phyloP scores from a whole-genome alignment of 64 coral and sea anemone genomes.

The Actinia equina region DNA sequence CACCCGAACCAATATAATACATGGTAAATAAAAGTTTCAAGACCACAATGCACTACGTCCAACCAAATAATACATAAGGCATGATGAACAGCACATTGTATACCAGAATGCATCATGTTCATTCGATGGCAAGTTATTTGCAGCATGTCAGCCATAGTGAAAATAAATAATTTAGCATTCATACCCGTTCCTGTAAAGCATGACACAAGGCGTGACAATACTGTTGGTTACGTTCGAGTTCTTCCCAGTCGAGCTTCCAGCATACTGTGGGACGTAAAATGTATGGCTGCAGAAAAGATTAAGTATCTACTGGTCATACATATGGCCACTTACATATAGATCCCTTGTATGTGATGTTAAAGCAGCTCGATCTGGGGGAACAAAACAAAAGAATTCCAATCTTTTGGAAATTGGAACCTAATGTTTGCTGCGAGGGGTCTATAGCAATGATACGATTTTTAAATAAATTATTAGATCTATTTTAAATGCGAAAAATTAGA shows the following conservation, averaged over 20 bases:
- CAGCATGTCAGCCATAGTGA: no score
- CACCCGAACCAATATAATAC: background rate
- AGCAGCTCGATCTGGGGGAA: no score
- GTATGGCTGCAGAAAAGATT: constrained; percentile 52
- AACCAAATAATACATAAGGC: background rate
- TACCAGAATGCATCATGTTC: no score
- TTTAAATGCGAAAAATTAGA: background rate
- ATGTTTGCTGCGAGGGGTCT: no score
- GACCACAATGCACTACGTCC: background rate
- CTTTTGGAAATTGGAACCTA: no score
- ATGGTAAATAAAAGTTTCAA: background rate
- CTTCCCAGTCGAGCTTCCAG: constrained; percentile 99
- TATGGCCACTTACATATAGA: no score
- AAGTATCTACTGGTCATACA: background rate
- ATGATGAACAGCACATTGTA: background rate
- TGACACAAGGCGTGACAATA: constrained; percentile 75
- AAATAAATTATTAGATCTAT: no score
- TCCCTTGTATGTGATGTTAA: background rate
- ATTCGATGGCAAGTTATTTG: no score
- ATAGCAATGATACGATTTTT: no score
- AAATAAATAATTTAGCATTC: background rate
- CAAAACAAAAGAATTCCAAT: no score
- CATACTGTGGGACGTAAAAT: constrained; percentile 85
- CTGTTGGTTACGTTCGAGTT: constrained; percentile 88
- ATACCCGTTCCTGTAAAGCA: constrained; percentile 81